These are phyloP conservation scores for Austrofundulus limnaeus DNA, from an alignment of 2,113 vertebrate species.

Conservation along the genomic window DNA sequence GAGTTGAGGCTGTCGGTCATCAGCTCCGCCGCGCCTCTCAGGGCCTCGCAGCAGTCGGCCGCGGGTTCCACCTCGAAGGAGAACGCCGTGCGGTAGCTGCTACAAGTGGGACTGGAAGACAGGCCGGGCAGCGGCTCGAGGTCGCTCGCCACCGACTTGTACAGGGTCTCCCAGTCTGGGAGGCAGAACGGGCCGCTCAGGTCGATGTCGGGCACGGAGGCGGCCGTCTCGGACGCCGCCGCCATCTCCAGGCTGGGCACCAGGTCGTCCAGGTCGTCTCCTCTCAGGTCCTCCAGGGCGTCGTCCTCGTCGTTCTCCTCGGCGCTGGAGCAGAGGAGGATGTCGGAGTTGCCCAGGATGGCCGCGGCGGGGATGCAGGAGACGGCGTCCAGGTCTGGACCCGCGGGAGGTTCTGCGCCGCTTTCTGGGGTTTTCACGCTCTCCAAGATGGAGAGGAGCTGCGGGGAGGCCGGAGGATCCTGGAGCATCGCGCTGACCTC, in stretches of 20 bases:
- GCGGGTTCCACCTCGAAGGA: slow-evolving; percentile 89
- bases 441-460: slow-evolving; percentile 77
- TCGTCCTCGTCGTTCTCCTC: slow-evolving; percentile 70
- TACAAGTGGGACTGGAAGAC: slow-evolving; percentile 89
- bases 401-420: slow-evolving; percentile 40
- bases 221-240: slow-evolving; percentile 78
- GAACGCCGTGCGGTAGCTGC: slow-evolving; percentile 87
- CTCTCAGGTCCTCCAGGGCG: slow-evolving; percentile 77
- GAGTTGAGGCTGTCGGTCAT: slow-evolving; percentile 92
- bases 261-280: slow-evolving; percentile 79
- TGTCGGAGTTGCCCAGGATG: slow-evolving; percentile 79
- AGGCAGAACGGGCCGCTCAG: slow-evolving; percentile 86
- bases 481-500: slow-evolving; percentile 74
- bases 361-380: slow-evolving; percentile 65
- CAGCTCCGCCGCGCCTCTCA: slow-evolving; percentile 86
- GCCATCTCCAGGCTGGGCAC: slow-evolving; percentile 82
- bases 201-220: slow-evolving; percentile 93
- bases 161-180: slow-evolving; percentile 94
- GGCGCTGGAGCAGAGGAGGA: slow-evolving; percentile 77
- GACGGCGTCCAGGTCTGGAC: slow-evolving; percentile 59
- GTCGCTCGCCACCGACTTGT: slow-evolving; percentile 83
- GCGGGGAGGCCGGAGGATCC: slow-evolving; percentile 80
- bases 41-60: slow-evolving; percentile 82
- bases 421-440: slow-evolving; percentile 49
- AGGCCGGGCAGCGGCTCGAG: slow-evolving; percentile 88